These are phyloP conservation scores for Atta colombica DNA, from an alignment of 1,140 invertebrate genomes.

Conservation along the genomic window DNA sequence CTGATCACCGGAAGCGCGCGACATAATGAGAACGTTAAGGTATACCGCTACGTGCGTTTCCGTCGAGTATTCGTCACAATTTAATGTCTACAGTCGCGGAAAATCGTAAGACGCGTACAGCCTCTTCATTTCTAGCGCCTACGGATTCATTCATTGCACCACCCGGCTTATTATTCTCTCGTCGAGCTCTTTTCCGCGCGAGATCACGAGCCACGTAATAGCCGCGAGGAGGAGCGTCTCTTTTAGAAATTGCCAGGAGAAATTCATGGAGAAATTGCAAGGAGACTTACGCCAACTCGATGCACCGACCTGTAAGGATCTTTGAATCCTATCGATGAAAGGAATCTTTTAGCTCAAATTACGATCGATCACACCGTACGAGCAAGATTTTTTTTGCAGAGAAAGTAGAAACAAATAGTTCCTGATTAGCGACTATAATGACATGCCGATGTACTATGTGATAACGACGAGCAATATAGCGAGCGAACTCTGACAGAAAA, in stretches of 20 bases:
- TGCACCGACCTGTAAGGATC: neutral
- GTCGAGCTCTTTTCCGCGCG: slow-evolving; percentile 30
- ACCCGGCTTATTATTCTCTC: slow-evolving; percentile 15
- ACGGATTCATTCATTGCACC: slow-evolving; percentile 35
- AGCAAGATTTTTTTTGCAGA: neutral
- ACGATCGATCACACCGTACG: neutral
- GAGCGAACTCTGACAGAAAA: neutral
- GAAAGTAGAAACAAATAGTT: slow-evolving; percentile 35
- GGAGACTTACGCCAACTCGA: neutral
- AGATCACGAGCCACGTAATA: slow-evolving; percentile 55
- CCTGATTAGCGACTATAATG: slow-evolving; percentile 4
- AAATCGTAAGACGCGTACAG: neutral
- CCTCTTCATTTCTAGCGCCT: neutral
- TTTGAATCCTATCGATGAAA: slow-evolving; percentile 49
- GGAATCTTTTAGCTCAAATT: slow-evolving; percentile 36
- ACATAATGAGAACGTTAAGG: slow-evolving; percentile 12
- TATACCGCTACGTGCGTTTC: slow-evolving; percentile 22
- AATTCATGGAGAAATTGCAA: slow-evolving; percentile 50
- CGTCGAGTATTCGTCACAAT: neutral
- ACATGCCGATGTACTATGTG: neutral
- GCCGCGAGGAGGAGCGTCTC: slow-evolving; percentile 18
- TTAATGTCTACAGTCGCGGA: neutral
- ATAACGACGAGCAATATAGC: slow-evolving; percentile 3
- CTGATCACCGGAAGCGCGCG: slow-evolving; percentile 34
- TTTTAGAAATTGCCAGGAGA: slow-evolving; percentile 62